Conservation (phyloP, 2,113 vertebrate genomes). For the Oenanthe melanoleuca region DNA sequence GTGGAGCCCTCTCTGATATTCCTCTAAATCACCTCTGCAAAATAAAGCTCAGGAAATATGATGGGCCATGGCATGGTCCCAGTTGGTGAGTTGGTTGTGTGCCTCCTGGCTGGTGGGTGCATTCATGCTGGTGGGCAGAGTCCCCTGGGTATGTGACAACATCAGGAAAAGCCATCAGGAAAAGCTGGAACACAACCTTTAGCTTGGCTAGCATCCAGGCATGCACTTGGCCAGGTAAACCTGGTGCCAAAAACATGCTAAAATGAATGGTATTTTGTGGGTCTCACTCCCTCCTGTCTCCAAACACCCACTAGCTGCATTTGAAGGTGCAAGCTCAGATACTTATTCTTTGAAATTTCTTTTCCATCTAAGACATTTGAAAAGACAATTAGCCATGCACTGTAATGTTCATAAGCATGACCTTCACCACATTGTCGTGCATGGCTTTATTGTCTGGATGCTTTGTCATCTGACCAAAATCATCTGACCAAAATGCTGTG, state of each 20-base stretch:
- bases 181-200: not conserved
- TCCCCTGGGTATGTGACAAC: not conserved
- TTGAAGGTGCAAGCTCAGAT: not conserved
- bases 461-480: not conserved
- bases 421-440: not conserved
- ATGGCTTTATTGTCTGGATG: not conserved
- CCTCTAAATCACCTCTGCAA: not conserved
- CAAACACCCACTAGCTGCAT: not conserved
- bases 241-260: not conserved
- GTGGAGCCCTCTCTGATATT: not conserved
- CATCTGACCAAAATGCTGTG: not conserved
- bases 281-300: not conserved
- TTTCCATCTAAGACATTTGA: not conserved
- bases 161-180: not conserved
- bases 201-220: not conserved
- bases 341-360: not conserved
- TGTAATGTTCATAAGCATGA: not conserved
- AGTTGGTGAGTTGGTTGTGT: not conserved
- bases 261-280: not conserved
- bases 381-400: not conserved
- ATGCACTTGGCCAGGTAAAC: not conserved
- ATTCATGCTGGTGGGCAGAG: not conserved
- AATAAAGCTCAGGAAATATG: not conserved
- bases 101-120: not conserved
- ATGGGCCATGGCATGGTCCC: not conserved